A percentile compares a stretch with the other conserved stretches of the same genome.
These are phyloP conservation scores for Enteromius radiatus DNA, from an alignment of 2,797 vertebrate genomes.

Conservation along the genomic window DNA sequence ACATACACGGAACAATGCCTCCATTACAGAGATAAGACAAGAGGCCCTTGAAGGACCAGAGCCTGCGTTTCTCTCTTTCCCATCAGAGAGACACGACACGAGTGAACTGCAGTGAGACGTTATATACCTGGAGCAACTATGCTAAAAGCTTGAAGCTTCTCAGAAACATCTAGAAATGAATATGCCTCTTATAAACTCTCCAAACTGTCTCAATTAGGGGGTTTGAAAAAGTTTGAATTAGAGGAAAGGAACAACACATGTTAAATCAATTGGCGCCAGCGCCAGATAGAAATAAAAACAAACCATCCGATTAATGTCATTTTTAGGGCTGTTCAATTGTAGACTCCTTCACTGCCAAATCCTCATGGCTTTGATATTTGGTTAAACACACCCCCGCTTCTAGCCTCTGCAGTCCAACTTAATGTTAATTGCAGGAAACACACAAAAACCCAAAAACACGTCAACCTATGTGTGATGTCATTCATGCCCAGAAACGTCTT, in stretches of 20 bases:
- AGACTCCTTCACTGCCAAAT: conserved; percentile 39
- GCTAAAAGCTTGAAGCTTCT: neutral
- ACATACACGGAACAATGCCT: conserved; percentile 37
- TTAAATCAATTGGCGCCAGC: conserved; percentile 43
- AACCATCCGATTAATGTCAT: conserved; percentile 52
- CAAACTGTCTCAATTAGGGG: conserved; percentile 12
- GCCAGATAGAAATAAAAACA: conserved; percentile 54
- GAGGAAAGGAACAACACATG: conserved; percentile 38
- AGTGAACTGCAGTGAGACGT: neutral
- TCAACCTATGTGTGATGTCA: conserved; percentile 49
- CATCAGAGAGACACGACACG: conserved; percentile 11
- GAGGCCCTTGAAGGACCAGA: conserved; percentile 10
- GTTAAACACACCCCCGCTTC: conserved; percentile 29
- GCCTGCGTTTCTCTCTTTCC: conserved; percentile 16
- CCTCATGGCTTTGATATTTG: conserved; percentile 49
- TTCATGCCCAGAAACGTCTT: conserved; percentile 26
- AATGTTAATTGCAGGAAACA: conserved; percentile 58
- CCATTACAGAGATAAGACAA: conserved; percentile 47
- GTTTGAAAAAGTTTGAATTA: conserved; percentile 32
- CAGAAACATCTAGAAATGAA: neutral
- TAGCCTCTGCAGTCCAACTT: conserved; percentile 43
- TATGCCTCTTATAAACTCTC: neutral
- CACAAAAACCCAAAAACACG: conserved; percentile 47
- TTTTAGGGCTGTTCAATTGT: conserved; percentile 47
- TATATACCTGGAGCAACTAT: neutral